Evolutionary conservation across 2,888 invertebrate genomes (phyloP).

Genomic region (Deilephila elpenor): DNA sequence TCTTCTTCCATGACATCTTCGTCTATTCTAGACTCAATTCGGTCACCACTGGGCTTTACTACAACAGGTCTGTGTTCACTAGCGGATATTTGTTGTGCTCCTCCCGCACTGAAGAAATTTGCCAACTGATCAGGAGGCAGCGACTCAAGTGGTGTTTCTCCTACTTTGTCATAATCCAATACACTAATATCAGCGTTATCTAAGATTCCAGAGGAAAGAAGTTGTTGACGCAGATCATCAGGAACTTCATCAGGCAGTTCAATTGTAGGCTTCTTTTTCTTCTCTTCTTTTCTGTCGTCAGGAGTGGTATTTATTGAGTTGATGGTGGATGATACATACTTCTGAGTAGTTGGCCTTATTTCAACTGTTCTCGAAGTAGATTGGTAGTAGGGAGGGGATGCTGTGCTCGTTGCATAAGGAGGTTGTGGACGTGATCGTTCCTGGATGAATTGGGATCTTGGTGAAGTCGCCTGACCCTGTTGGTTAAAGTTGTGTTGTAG

Average conservation of each 20-base stretch:
- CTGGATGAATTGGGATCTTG: slow-evolving; percentile 71
- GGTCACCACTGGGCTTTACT: slow-evolving; percentile 86
- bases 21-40: slow-evolving; percentile 78
- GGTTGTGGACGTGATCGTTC: slow-evolving; percentile 70
- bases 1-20: slow-evolving; percentile 79
- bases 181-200: slow-evolving; percentile 95
- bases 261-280: slow-evolving; percentile 82
- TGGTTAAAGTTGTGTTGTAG: slow-evolving; percentile 55
- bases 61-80: slow-evolving; percentile 89
- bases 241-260: slow-evolving; percentile 94
- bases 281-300: slow-evolving; percentile 78
- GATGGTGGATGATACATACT: slow-evolving; percentile 76
- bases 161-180: slow-evolving; percentile 94
- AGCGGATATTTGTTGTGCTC: slow-evolving; percentile 88
- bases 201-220: slow-evolving; percentile 93
- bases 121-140: slow-evolving; percentile 93
- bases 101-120: slow-evolving; percentile 94
- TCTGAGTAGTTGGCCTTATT: slow-evolving; percentile 80
- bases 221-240: slow-evolving; percentile 92
- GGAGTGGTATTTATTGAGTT: slow-evolving; percentile 77
- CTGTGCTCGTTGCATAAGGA: slow-evolving; percentile 62
- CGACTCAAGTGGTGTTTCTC: slow-evolving; percentile 92
- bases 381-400: slow-evolving; percentile 70
- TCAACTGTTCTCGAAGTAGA: slow-evolving; percentile 77
- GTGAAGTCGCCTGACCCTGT: slow-evolving; percentile 65